Evolutionary conservation across 64 coral and sea anemone genomes (phyloP).

Genomic region (Porites australiensis): DNA sequence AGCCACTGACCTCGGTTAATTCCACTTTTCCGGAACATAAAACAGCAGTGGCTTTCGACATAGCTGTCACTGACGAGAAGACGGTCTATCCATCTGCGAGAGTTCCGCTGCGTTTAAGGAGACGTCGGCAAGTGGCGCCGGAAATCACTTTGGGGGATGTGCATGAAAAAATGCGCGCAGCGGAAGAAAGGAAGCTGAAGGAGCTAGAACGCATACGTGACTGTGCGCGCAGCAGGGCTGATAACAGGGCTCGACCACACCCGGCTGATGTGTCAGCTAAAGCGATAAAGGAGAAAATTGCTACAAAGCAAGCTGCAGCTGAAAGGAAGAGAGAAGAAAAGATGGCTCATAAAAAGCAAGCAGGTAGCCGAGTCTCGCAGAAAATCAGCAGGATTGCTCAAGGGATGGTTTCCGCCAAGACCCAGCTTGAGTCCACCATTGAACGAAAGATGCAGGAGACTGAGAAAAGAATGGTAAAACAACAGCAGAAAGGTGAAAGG

Average conservation of each 20-base stretch:
- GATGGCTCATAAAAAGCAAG: neutral
- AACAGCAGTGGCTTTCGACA: constrained; percentile 9
- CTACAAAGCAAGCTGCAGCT: neutral
- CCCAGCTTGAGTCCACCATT: neutral
- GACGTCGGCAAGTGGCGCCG: neutral
- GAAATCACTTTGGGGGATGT: constrained; percentile 1
- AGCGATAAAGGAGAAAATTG: constrained; percentile 1
- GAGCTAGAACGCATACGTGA: constrained; percentile 8
- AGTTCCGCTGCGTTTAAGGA: constrained; percentile 1
- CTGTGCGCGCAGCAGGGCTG: neutral
- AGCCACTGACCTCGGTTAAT: neutral
- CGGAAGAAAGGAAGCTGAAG: constrained; percentile 20
- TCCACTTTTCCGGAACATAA: too few relatives aligned
- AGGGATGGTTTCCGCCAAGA: neutral
- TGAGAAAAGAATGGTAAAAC: neutral
- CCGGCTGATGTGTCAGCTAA: neutral
- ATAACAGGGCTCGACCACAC: neutral
- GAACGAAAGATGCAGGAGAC: neutral
- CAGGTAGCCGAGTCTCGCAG: neutral
- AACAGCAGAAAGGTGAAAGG: neutral
- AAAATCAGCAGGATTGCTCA: neutral
- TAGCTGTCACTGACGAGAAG: neutral
- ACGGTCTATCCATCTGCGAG: neutral
- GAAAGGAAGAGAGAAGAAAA: neutral
- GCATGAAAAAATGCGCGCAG: constrained; percentile 5